These are phyloP conservation scores for Pomatorhinus ruficollis DNA, from an alignment of 2,113 vertebrate genomes.

Conservation along the genomic window DNA sequence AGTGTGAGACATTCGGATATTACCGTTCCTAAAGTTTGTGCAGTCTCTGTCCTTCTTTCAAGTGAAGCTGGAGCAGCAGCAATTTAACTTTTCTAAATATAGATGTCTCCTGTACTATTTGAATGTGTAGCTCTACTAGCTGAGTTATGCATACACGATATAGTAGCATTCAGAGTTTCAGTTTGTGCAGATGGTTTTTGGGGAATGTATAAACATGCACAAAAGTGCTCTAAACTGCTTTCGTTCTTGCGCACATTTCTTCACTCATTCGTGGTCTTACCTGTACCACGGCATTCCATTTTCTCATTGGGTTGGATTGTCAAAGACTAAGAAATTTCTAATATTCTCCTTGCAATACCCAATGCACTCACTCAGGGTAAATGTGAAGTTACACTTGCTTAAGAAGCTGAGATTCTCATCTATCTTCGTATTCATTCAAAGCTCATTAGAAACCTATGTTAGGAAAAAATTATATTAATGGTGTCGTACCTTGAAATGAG, in stretches of 20 bases:
- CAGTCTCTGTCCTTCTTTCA: neutral
- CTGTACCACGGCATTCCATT: neutral
- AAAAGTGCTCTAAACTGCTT: neutral
- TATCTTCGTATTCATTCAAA: neutral
- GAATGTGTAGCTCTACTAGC: neutral
- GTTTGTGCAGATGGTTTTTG: neutral
- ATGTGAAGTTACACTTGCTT: neutral
- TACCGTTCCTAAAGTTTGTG: fast-evolving
- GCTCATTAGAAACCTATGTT: neutral
- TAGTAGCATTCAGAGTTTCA: neutral
- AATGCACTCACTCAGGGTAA: fast-evolving
- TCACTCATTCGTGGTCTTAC: neutral
- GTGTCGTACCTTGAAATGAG: fast-evolving
- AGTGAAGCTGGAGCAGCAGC: neutral
- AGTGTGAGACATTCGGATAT: neutral
- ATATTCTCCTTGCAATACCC: neutral
- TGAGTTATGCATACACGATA: neutral
- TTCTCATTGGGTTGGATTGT: neutral
- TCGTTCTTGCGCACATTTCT: fast-evolving
- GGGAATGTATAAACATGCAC: neutral
- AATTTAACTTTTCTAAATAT: neutral
- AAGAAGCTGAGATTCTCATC: neutral
- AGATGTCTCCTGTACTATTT: neutral
- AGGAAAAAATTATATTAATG: neutral
- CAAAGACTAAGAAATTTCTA: neutral